Base-by-base conservation (phyloP, 1,140 invertebrate genomes). In the Drosophila littoralis region DNA sequence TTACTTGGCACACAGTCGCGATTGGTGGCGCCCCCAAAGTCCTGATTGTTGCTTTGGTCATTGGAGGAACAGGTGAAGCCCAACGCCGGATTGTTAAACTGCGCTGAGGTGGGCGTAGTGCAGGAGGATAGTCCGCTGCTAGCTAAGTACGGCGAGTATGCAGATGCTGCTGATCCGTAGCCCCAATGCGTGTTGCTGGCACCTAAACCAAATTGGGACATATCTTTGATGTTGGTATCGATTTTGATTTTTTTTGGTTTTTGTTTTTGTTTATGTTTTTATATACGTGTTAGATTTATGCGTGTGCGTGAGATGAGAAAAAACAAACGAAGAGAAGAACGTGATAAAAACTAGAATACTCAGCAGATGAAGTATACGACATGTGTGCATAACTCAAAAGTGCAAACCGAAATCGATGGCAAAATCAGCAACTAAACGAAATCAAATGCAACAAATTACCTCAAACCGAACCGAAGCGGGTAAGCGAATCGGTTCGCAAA, bases 121-220 rank as follows among this genome's bases (percentile, higher is more conserved):
- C 95, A 95, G 70, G 96, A 94, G 85, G 94, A 90, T 78, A 96
- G 69, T 91, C 94, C 92, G 92, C 94, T 79, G 40, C 94, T 94
- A 22, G 95, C 95, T 76, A 96, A 94, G 81, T 97, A 97, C 0
- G 96, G 95, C 0, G 96, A 96, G 90, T 97, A 97, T 3, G 96
- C 96, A 13, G 95, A 95, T n/a, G 96, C 95, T 8, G 96, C 95
- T n/a, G 96, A 95, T 5, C 96, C 95, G 85, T 97, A 97, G 42
- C 96, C 96, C 96, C 96, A 97, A 77, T 96, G 95, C 3, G 96
- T 96, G 90, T 97, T 97, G 68, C 96, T 94, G 70, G 95, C 95
- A 82, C 96, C 95, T 91, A 96, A 91, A 43, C 96, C 95, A 85
- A 96, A 96, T 92, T 96, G 95, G 51, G 95, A 94, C 95, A 96